These are phyloP conservation scores for Rhinoderma darwinii DNA, from an alignment of 2,113 vertebrate species.

Conservation along the genomic window DNA sequence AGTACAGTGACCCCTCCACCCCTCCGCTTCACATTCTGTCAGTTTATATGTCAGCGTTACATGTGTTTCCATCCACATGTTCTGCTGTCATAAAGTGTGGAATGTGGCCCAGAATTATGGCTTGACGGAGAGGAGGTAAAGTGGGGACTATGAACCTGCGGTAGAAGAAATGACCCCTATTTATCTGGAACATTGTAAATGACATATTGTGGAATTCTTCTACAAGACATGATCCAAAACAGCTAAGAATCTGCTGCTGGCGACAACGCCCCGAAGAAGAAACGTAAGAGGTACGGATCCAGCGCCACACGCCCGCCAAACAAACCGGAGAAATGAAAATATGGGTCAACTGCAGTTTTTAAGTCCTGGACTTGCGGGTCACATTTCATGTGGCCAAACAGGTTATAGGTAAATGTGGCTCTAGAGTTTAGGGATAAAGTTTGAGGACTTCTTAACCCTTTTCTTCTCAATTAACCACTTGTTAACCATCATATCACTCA, in stretches of 20 bases:
- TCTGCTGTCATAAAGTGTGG: constrained; percentile 32
- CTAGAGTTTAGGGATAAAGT: no score
- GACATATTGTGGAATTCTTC: constrained; percentile 14
- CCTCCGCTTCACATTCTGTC: background rate
- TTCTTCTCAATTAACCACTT: no score
- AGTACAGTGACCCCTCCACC: no score
- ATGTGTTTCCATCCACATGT: constrained; percentile 5
- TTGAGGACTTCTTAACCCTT: no score
- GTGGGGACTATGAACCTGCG: constrained; percentile 1
- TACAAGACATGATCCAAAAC: constrained; percentile 8
- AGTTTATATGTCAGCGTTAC: constrained; percentile 5
- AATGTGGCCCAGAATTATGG: constrained; percentile 19
- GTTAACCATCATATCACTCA: no score
- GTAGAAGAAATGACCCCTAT: constrained; percentile 27
- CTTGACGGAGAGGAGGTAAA: constrained; percentile 9
- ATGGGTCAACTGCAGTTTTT: no score
- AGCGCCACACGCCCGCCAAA: background rate
- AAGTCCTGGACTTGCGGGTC: no score
- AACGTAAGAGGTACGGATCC: background rate
- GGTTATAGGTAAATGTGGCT: no score
- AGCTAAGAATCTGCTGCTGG: background rate
- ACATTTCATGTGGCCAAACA: no score
- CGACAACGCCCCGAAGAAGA: background rate
- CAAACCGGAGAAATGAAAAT: no score
- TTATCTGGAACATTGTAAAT: background rate